Conservation (phyloP, 2,797 vertebrate species). For the Sebastes oblongus region DNA sequence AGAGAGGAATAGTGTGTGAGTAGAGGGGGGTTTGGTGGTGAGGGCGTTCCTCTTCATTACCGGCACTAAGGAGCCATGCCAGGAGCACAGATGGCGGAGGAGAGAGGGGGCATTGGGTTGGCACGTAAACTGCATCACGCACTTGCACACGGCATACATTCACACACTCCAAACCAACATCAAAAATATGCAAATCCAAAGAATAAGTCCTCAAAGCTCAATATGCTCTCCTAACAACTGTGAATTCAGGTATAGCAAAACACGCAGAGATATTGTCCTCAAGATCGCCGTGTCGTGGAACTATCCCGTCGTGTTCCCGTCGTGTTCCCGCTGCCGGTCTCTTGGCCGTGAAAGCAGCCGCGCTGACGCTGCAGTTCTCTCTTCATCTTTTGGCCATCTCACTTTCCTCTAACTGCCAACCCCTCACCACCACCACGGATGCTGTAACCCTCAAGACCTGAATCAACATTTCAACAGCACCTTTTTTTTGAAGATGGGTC, state of each 20-base stretch:
- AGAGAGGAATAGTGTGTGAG: neutral
- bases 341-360: slow-evolving; percentile 9
- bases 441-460: slow-evolving; percentile 14
- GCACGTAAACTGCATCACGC: slow-evolving; percentile 45
- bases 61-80: slow-evolving; percentile 63
- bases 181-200: slow-evolving; percentile 20
- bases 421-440: neutral
- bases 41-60: slow-evolving; percentile 63
- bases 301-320: neutral
- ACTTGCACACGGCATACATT: neutral
- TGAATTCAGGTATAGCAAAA: neutral
- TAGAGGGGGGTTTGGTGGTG: neutral
- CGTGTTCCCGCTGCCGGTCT: neutral
- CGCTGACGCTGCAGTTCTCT: slow-evolving; percentile 53
- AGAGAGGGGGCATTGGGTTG: slow-evolving; percentile 52
- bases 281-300: neutral
- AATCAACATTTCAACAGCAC: slow-evolving; percentile 35
- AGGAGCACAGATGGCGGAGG: slow-evolving; percentile 73
- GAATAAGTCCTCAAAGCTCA: slow-evolving; percentile 16
- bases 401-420: neutral
- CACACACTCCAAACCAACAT: neutral
- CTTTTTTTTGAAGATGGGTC: neutral
- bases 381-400: slow-evolving; percentile 21
- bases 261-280: neutral
- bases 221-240: slow-evolving; percentile 10